Evolutionary conservation across 2,888 invertebrate genomes (phyloP), one percentile per base, ranked within the genome.

Genomic region (Idaea aversata): DNA sequence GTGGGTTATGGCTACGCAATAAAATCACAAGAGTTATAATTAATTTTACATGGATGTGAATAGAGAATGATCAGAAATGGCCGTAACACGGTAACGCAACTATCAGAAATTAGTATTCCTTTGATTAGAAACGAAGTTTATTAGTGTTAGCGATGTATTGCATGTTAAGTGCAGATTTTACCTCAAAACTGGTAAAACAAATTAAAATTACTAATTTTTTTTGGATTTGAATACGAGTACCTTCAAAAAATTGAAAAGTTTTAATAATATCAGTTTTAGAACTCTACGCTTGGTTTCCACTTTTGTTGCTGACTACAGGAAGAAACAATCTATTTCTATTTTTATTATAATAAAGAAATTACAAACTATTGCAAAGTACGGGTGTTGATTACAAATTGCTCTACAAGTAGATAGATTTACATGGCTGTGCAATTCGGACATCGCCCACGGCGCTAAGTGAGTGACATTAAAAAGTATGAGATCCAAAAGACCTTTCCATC

Each of bases 381-480:
- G 13, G 47, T 47, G 47, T 47, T 13, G 7, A 47, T 47, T 47
- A 47, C 47, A 47, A 47, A 47, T 47, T 2, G 13, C 47, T 47
- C 4, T 47, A 47, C 13, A 47, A 47, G 47, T 47, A 47, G 47
- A 47, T 47, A 36, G 36, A 36, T 36, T 36, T 1, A 70, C 67
- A 73, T 62, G 65, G 74, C 70, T 70, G 65, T 68, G 75, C 73
- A 78, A 78, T 74, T 67, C 68, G 75, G 75, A 72, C 70, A 75
- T 75, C 80, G 83, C 85, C 83, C 70, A 81, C 72, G 79, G 83
- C 81, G 77, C 77, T 82, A 82, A 47, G 75, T 83, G 78, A 87
- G 84, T 90, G 91, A 88, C 88, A 91, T 91, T 92, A 90, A 87
- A 88, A 87, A 87, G 80, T 90, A 87, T 91, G 92, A 87, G 92